These are phyloP conservation scores for Chlorops oryzae DNA, from an alignment of 1,140 invertebrate genomes.

Conservation along the genomic window DNA sequence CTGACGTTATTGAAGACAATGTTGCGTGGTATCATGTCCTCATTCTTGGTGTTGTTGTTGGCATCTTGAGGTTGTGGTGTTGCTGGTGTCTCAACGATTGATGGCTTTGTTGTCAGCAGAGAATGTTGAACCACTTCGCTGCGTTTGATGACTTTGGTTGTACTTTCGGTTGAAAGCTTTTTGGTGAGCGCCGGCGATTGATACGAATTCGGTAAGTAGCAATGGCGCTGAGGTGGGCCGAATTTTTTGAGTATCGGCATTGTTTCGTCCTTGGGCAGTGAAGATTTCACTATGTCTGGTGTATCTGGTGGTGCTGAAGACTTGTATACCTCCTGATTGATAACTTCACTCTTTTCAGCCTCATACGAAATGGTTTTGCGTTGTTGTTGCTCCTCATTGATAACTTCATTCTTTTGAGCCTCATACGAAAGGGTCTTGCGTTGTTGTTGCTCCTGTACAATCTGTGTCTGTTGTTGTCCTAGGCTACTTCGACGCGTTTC, in stretches of 20 bases:
- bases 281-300: conserved; percentile 43
- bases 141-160: conserved; percentile 10
- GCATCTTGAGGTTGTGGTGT: conserved; percentile 26
- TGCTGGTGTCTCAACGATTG: conserved; percentile 37
- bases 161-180: not conserved
- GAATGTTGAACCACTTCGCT: conserved; percentile 17
- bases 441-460: conserved; percentile 17
- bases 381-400: conserved; percentile 20
- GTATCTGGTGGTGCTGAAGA: conserved; percentile 40
- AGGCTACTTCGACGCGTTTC: no score
- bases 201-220: conserved; percentile 42
- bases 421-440: conserved; percentile 38
- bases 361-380: conserved; percentile 10
- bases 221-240: conserved; percentile 40
- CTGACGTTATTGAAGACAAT: conserved; percentile 44
- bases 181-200: conserved; percentile 33
- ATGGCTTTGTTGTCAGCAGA: conserved; percentile 19
- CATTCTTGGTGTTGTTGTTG: conserved; percentile 13
- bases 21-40: conserved; percentile 42
- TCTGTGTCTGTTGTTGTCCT: not conserved
- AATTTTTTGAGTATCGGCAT: conserved; percentile 42
- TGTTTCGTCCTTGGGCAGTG: conserved; percentile 38
- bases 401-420: conserved; percentile 18
- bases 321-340: conserved; percentile 24
- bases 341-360: conserved; percentile 7